Evolutionary conservation across 2,113 vertebrate species (phyloP), one percentile per base, ranked within the genome.

Genomic region (Amia ocellicauda): DNA sequence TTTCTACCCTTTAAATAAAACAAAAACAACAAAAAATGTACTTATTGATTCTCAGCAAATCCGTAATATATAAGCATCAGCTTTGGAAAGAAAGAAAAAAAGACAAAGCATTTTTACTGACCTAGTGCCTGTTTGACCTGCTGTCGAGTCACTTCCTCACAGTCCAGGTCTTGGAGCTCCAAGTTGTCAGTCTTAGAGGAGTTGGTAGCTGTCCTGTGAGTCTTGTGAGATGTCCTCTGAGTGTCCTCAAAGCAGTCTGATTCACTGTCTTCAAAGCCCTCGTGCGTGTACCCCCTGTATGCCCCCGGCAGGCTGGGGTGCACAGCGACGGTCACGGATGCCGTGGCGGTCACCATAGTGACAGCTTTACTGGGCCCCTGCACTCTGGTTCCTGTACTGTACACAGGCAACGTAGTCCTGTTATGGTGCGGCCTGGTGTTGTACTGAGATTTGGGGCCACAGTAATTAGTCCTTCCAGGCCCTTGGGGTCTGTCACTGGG

Each of bases 251-350:
- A 87, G 77, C 82, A 85, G 86, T 92, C 90, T 0, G 41, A 83
- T 69, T 93, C 86, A 0, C 79, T 76, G 41, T 92, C 72, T 5
- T 90, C 71, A 5, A 93, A 94, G 67, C 87, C 85, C 76, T 94
- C 85, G 0, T 93, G 87, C 80, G 86, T 73, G 14, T 94, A 97
- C 62, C 61, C 90, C 71, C 89, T 86, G 78, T 91, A 91, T 1
- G 92, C 83, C 27, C 95, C 93, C 0, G 94, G 94, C 74, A 98
- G 80, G 2, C 78, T 89, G 0, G 94, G 91, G 72, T 93, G 93
- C 74, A 99, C 85, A 10, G 95, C 92, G 71, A 98, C 92, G 0
- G 94, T 99, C 85, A 98, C 94, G 0, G 95, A 99, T 3, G 97
- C 91, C 0, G 96, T 98, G 74, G 93, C 92, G 0, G 91, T 96